These are phyloP conservation scores for Cynopterus sphinx DNA, from an alignment of 2,797 vertebrate genomes.

Conservation along the genomic window DNA sequence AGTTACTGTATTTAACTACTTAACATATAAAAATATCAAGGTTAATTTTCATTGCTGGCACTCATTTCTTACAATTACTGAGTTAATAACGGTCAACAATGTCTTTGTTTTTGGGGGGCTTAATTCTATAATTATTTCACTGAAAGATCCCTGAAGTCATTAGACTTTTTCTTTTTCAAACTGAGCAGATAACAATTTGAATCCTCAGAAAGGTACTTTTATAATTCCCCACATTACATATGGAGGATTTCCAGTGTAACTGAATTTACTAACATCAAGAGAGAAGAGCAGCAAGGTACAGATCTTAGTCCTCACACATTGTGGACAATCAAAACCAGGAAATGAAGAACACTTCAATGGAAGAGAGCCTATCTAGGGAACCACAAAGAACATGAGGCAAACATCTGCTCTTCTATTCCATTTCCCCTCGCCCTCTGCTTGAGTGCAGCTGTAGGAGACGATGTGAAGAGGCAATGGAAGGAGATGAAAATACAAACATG, in stretches of 20 bases:
- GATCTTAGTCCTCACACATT: background rate
- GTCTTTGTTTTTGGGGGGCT: background rate
- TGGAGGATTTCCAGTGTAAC: background rate
- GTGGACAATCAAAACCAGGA: slow-evolving; percentile 38
- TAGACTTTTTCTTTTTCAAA: slow-evolving; percentile 40
- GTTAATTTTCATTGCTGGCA: slow-evolving; percentile 18
- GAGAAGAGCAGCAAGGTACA: background rate
- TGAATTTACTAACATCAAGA: background rate
- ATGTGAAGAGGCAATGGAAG: background rate
- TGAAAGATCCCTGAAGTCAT: background rate
- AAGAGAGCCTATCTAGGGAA: background rate
- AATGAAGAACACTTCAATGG: slow-evolving; percentile 35
- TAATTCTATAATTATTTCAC: slow-evolving; percentile 21
- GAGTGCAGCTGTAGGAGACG: background rate
- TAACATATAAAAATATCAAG: background rate
- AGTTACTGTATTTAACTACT: slow-evolving; percentile 19
- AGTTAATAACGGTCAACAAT: background rate
- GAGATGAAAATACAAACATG: background rate
- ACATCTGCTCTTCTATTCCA: slow-evolving; percentile 11
- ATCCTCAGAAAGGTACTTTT: background rate
- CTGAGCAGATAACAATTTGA: background rate
- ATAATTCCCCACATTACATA: background rate
- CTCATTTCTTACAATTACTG: slow-evolving; percentile 25
- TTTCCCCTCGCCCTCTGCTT: background rate
- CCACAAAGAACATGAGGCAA: slow-evolving; percentile 20